Conservation (phyloP, 2,113 vertebrate species). For the Grus americana region DNA sequence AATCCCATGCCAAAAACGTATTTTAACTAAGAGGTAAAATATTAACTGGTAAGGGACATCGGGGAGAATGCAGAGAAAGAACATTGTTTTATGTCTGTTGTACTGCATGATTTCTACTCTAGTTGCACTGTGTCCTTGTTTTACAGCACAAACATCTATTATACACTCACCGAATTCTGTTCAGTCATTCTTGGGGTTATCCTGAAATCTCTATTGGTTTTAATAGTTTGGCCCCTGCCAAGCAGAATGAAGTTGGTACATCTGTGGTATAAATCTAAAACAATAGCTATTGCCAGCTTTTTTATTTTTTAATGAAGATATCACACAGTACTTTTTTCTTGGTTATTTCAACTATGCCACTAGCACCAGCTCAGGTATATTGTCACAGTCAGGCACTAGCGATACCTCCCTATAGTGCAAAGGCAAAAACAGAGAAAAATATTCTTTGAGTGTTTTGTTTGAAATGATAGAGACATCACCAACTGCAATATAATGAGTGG, state of each 20-base stretch:
- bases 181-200: not conserved
- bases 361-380: not conserved
- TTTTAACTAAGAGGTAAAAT: not conserved
- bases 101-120: not conserved
- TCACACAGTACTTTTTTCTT: not conserved
- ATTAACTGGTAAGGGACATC: not conserved
- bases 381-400: not conserved
- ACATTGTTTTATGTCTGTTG: not conserved
- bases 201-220: not conserved
- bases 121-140: not conserved
- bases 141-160: not conserved
- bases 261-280: not conserved
- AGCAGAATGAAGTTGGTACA: not conserved
- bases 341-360: not conserved
- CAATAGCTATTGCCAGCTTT: not conserved
- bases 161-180: not conserved
- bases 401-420: not conserved
- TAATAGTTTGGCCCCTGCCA: not conserved
- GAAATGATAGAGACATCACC: not conserved
- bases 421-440: not conserved
- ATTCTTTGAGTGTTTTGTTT: not conserved
- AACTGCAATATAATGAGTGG: not conserved
- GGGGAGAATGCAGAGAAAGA: not conserved
- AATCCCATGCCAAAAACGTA: conserved; percentile 3
- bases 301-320: not conserved